These are phyloP conservation scores for Cydia fagiglandana DNA, from an alignment of 1,140 invertebrate species.

Conservation along the genomic window DNA sequence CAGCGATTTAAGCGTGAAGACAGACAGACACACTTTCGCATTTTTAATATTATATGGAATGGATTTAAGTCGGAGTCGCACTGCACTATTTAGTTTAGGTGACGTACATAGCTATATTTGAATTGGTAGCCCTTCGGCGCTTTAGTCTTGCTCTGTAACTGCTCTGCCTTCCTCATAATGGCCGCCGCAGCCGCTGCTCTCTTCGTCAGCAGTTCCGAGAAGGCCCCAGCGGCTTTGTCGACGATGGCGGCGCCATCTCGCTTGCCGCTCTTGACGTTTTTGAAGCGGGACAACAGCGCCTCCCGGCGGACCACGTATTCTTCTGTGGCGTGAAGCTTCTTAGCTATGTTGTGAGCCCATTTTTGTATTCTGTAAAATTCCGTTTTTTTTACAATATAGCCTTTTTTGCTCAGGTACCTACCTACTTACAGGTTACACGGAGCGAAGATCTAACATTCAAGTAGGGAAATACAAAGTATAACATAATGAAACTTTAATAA, in stretches of 20 bases:
- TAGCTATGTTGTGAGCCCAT: slow-evolving; percentile 64
- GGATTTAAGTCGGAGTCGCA: too few relatives aligned
- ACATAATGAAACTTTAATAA: too few relatives aligned
- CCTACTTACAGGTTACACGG: too few relatives aligned
- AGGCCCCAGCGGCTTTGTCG: slow-evolving; percentile 51
- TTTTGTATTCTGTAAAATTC: slow-evolving; percentile 52
- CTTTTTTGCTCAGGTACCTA: too few relatives aligned
- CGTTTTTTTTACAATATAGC: too few relatives aligned
- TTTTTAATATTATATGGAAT: too few relatives aligned
- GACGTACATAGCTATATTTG: slow-evolving; percentile 61
- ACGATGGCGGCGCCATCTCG: slow-evolving; percentile 64
- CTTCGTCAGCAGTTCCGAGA: slow-evolving; percentile 57
- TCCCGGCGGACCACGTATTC: slow-evolving; percentile 55
- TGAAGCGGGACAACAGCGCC: slow-evolving; percentile 55
- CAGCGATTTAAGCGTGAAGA: too few relatives aligned
- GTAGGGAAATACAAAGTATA: too few relatives aligned
- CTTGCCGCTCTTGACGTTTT: slow-evolving; percentile 53
- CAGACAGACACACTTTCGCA: too few relatives aligned
- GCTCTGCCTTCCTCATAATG: slow-evolving; percentile 67
- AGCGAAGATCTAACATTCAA: too few relatives aligned
- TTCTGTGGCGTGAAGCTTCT: slow-evolving; percentile 54
- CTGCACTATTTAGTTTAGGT: too few relatives aligned
- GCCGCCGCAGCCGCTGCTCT: slow-evolving; percentile 59
- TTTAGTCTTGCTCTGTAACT: slow-evolving; percentile 41
- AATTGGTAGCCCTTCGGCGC: slow-evolving; percentile 54